Percentiles rank a stretch among this genome's conserved stretches.
Evolutionary conservation across 92 coral and sea anemone genomes (phyloP).

Genomic region (Chrysogorgia sp.): DNA sequence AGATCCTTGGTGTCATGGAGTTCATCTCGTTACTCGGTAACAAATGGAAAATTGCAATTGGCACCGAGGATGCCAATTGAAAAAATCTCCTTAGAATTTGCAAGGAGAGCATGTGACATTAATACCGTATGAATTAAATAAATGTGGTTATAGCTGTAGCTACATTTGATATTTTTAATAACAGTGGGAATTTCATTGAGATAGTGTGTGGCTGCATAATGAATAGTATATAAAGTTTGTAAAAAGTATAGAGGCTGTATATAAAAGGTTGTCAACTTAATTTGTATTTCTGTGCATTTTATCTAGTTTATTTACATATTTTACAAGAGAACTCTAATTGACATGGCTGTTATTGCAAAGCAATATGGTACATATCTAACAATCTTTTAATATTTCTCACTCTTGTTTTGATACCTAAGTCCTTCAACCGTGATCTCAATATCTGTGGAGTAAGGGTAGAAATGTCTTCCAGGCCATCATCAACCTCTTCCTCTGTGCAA

Average conservation of each 20-base stretch:
- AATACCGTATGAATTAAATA: neutral
- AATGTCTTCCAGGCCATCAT: too few species aligned
- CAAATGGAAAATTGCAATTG: conserved; percentile 29
- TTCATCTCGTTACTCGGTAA: conserved; percentile 10
- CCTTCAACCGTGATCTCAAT: conserved; percentile 37
- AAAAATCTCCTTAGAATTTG: conserved; percentile 32
- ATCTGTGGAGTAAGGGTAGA: conserved; percentile 25
- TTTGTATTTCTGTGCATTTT: neutral
- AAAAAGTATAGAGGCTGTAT: too few species aligned
- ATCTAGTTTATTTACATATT: neutral
- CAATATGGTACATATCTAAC: conserved; percentile 48
- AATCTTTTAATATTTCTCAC: conserved; percentile 43
- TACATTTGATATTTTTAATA: too few species aligned
- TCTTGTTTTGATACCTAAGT: conserved; percentile 50
- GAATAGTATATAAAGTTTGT: too few species aligned
- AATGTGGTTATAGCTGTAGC: too few species aligned
- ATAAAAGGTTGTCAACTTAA: too few species aligned
- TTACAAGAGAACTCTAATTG: neutral
- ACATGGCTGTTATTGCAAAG: conserved; percentile 29
- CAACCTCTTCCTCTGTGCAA: too few species aligned
- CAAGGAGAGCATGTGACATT: conserved; percentile 39
- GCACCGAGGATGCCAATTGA: conserved; percentile 57
- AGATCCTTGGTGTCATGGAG: conserved; percentile 55
- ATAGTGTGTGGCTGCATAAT: too few species aligned
- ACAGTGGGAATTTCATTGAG: too few species aligned